Percentiles rank a stretch among this genome's conserved stretches.
phyloP scores from a whole-genome alignment of 2,113 vertebrate genomes.

The zebrafish (Danio rerio) region DNA sequence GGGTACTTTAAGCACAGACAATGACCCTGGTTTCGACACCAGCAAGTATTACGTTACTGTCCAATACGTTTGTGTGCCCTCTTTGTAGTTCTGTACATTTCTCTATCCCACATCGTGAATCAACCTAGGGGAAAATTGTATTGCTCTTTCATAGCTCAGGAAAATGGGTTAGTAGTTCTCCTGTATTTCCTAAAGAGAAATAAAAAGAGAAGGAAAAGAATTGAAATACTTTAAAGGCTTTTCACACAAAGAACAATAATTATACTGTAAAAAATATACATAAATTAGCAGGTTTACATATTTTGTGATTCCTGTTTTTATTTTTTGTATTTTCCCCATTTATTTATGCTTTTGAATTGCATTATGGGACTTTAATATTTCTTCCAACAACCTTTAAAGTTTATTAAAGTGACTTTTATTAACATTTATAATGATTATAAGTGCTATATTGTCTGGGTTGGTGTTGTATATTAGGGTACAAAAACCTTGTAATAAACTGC shows the following conservation, averaged over 20 bases:
- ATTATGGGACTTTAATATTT: no score
- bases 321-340: no score
- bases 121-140: not conserved
- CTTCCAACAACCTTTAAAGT: no score
- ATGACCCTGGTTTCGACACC: conserved; percentile 29
- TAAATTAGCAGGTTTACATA: no score
- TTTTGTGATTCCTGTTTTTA: no score
- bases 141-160: not conserved
- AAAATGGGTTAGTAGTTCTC: not conserved
- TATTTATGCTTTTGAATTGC: no score
- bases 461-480: no score
- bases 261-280: no score
- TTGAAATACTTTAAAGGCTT: not conserved
- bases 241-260: not conserved
- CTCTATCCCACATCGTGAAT: not conserved
- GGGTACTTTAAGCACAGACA: conserved; percentile 23
- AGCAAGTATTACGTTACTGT: conserved; percentile 1
- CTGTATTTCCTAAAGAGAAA: not conserved
- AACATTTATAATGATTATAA: no score
- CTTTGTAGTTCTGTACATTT: conserved; percentile 9
- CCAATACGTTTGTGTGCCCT: not conserved
- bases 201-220: not conserved
- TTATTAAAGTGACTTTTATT: no score
- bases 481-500: no score
- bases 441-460: no score